Conservation (phyloP, 2,113 vertebrate genomes). For the Lampris incognitus region DNA sequence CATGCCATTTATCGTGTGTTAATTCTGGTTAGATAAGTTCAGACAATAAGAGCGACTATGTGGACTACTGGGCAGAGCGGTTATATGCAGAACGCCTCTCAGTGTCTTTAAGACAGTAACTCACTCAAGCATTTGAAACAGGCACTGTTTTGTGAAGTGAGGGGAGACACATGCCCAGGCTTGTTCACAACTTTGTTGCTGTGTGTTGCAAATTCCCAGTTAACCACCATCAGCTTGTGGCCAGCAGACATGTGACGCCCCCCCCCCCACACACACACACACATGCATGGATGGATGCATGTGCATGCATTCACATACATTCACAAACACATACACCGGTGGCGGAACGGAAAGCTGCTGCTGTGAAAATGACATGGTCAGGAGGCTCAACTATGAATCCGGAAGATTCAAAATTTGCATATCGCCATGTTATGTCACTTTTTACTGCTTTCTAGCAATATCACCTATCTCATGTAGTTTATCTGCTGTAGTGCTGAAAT, state of each 20-base stretch:
- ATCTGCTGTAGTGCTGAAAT: conserved; percentile 27
- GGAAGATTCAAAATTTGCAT: neutral
- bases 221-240: conserved; percentile 47
- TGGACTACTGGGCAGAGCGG: no score
- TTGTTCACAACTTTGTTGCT: conserved; percentile 55
- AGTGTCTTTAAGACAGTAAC: conserved; percentile 41
- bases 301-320: neutral
- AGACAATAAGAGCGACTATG: no score
- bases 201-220: conserved; percentile 46
- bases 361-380: conserved; percentile 2
- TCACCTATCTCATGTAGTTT: neutral
- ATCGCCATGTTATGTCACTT: conserved; percentile 3
- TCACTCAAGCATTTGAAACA: conserved; percentile 52
- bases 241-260: conserved; percentile 23
- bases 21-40: no score
- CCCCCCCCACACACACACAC: neutral
- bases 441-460: neutral
- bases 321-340: conserved; percentile 2
- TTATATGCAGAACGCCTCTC: no score
- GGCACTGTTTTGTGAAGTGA: conserved; percentile 48
- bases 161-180: conserved; percentile 59
- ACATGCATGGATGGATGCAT: neutral
- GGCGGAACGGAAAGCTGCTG: conserved; percentile 30
- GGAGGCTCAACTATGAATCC: neutral
- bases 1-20: no score